Base-by-base conservation (phyloP, 1,140 invertebrate species). In the Agrypnia vestita region DNA sequence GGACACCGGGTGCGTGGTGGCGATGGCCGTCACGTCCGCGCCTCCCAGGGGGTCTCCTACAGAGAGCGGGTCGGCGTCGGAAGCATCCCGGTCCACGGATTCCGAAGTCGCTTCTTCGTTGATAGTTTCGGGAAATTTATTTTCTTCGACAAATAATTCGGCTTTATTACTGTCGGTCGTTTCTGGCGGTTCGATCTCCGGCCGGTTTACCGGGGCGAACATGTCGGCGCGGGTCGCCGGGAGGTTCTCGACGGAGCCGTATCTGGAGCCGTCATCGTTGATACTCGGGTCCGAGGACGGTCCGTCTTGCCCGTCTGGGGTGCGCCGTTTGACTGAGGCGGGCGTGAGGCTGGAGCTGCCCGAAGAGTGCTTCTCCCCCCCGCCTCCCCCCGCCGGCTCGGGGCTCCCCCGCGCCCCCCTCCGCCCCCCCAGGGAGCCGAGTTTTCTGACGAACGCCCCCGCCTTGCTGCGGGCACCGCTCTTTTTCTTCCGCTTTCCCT, bases 1-100 rank as follows among this genome's bases (percentile, higher is more conserved):
- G 3, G 87, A 88, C 17, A 89, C 86, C 0, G 89, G 87, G 67
- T 89, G 89, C 55, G 87, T 87, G 43, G 87, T 87, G 12, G 88
- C 87, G 35, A 89, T 86, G 8, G 86, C 85, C 67, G 86, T 86
- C 35, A 86, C 84, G 15, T 80, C 73, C 7, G 76, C 51, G 56
- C 35, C 61, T 35, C 17, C 44, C 25, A 44, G 46, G 9, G 75
- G 67, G 25, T 76, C 73, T 19, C 78, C 76, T n/a, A 72, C 47
- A 44, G 49, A 43, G 19, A 56, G 72, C 15, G n/a, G 84, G 69
- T 75, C 72, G 0, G 12, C 11, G 10, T 21, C 85, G 84, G 73
- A 46, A 35, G 56, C 25, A 85, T 85, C 13, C 7, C 13, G 43
- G 21, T 73, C 21, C 11, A 49, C 12, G 25, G 61, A 51, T 71